These are phyloP conservation scores for Hirtodrosophila cameraria DNA, from an alignment of 2,888 invertebrate genomes.

Conservation along the genomic window DNA sequence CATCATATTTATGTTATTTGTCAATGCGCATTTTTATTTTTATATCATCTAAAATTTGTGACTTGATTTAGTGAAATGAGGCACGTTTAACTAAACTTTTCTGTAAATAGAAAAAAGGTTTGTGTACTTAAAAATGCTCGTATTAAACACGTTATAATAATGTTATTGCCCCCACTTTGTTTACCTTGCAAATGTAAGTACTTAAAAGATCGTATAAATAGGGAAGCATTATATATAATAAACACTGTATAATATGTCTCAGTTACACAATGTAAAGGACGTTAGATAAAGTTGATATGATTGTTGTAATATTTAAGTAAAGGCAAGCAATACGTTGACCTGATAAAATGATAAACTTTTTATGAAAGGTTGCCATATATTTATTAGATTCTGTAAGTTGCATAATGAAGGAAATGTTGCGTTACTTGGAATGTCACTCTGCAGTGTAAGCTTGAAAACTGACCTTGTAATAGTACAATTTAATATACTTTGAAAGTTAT, in stretches of 20 bases:
- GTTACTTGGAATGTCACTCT: too few species aligned
- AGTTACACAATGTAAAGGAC: too few species aligned
- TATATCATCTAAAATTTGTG: constrained; percentile 17
- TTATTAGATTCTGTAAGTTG: not conserved
- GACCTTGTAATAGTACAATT: constrained; percentile 5
- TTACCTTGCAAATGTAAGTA: constrained; percentile 1
- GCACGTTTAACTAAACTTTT: constrained; percentile 21
- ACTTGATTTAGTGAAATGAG: not conserved
- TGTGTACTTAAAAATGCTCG: constrained; percentile 13
- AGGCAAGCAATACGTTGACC: too few species aligned
- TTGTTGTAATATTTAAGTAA: too few species aligned
- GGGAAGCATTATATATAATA: not conserved
- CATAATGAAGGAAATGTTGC: too few species aligned
- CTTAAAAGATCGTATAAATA: not conserved
- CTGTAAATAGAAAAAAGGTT: constrained; percentile 14
- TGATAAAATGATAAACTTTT: too few species aligned
- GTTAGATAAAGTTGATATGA: too few species aligned
- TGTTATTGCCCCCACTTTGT: constrained; percentile 4
- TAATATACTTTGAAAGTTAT: not conserved
- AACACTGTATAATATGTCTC: not conserved
- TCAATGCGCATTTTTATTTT: constrained; percentile 27
- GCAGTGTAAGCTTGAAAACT: too few species aligned
- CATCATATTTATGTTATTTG: constrained; percentile 3
- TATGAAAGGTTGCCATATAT: too few species aligned
- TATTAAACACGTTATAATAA: constrained; percentile 1